Percentiles rank a stretch among this genome's conserved stretches.
phyloP scores from a whole-genome alignment of 1,140 invertebrate species.

The Zaprionus ornatus region DNA sequence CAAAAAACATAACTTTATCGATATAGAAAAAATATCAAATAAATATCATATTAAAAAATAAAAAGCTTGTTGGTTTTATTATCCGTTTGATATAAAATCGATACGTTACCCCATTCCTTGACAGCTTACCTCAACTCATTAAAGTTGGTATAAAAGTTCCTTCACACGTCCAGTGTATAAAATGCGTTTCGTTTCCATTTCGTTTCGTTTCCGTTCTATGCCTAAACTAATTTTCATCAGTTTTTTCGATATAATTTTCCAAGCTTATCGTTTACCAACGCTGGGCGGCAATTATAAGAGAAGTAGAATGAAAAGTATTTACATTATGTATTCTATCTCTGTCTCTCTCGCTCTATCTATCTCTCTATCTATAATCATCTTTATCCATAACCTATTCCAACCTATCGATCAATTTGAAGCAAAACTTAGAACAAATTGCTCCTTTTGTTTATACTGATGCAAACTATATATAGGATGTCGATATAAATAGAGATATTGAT shows the following conservation, averaged over 20 bases:
- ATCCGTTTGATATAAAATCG: neutral
- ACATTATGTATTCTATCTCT: neutral
- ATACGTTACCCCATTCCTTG: neutral
- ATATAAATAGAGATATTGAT: constrained; percentile 12
- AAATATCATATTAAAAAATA: no score
- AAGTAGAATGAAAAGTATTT: constrained; percentile 18
- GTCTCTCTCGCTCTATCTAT: neutral
- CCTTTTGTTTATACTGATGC: constrained; percentile 57
- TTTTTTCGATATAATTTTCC: neutral
- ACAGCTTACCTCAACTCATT: neutral
- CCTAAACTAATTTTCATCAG: neutral
- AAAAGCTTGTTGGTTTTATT: no score
- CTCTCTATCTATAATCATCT: neutral
- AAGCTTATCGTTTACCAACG: constrained; percentile 51
- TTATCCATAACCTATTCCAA: neutral
- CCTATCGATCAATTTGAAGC: constrained; percentile 56
- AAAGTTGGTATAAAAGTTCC: no score
- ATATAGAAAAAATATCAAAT: no score
- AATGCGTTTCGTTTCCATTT: constrained; percentile 26
- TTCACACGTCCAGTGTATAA: constrained; percentile 64
- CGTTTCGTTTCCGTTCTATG: neutral
- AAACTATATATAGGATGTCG: constrained; percentile 30
- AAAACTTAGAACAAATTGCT: constrained; percentile 79
- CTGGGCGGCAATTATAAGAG: constrained; percentile 68
- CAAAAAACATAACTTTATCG: no score